These are phyloP conservation scores for Callinectes sapidus DNA, from an alignment of 2,888 invertebrate species.

Conservation along the genomic window DNA sequence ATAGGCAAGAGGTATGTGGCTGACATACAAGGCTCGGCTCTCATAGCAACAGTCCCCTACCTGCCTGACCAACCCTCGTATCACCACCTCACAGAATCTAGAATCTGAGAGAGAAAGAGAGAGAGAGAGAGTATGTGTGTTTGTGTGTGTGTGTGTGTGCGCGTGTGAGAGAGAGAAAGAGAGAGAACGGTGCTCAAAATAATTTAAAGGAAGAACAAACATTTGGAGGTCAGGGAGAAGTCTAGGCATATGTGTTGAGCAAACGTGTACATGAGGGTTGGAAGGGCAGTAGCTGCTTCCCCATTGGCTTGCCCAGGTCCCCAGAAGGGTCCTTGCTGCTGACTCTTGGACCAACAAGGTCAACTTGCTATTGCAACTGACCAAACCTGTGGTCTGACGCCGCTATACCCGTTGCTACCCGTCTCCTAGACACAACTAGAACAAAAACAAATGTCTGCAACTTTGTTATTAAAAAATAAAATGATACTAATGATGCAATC, in stretches of 20 bases:
- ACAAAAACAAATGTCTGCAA: constrained; percentile 70
- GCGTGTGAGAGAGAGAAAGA: constrained; percentile 9
- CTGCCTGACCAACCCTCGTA: constrained; percentile 65
- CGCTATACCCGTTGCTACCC: constrained; percentile 70
- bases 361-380: constrained; percentile 68
- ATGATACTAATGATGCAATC: constrained; percentile 66
- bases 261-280: constrained; percentile 61
- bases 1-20: constrained; percentile 55
- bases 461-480: constrained; percentile 71
- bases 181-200: constrained; percentile 67
- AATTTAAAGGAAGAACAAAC: constrained; percentile 36
- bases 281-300: constrained; percentile 68
- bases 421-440: constrained; percentile 71
- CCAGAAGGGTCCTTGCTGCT: constrained; percentile 63
- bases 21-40: constrained; percentile 63
- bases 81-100: constrained; percentile 64
- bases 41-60: constrained; percentile 62
- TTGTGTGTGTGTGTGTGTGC: background rate
- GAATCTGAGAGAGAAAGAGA: constrained; percentile 24
- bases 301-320: constrained; percentile 66
- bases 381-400: constrained; percentile 68
- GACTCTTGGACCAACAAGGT: constrained; percentile 68
- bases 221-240: constrained; percentile 63
- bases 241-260: constrained; percentile 56
- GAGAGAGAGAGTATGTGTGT: background rate